These are phyloP conservation scores for Allacma fusca DNA, from an alignment of 2,888 invertebrate species.

Conservation along the genomic window DNA sequence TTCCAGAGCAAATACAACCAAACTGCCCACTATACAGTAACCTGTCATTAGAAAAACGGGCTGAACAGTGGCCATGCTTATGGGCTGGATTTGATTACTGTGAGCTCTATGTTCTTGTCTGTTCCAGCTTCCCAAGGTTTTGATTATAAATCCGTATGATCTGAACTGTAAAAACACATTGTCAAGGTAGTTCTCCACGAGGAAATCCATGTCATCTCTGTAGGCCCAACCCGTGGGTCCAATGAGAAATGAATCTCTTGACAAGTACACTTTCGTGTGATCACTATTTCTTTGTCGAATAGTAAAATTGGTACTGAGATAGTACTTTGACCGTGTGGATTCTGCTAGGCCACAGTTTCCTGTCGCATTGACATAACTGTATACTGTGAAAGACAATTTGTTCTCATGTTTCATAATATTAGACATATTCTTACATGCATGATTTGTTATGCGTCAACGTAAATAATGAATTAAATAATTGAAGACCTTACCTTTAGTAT, in stretches of 20 bases:
- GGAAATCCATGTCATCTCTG: slow-evolving; percentile 23
- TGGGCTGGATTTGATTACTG: not conserved
- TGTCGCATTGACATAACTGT: not conserved
- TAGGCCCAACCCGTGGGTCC: slow-evolving; percentile 21
- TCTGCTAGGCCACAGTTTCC: slow-evolving; percentile 23
- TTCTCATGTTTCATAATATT: too few relatives aligned
- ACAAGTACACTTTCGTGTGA: not conserved
- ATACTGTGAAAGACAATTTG: not conserved
- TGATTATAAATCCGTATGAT: not conserved
- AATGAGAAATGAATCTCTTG: slow-evolving; percentile 17
- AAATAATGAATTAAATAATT: too few relatives aligned
- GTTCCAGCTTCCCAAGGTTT: not conserved
- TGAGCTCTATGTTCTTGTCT: not conserved
- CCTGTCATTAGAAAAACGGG: not conserved
- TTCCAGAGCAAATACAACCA: not conserved
- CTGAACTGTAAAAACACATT: not conserved
- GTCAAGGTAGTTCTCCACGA: slow-evolving; percentile 3
- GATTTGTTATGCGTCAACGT: too few relatives aligned
- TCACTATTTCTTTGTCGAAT: not conserved
- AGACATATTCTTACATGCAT: too few relatives aligned
- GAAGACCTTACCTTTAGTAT: not conserved
- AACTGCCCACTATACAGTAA: not conserved
- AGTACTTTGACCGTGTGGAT: slow-evolving; percentile 7
- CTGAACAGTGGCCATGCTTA: not conserved
- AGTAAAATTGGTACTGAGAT: not conserved